Percentiles rank a stretch among this genome's conserved stretches.
phyloP scores from a whole-genome alignment of 2,113 vertebrate species.

The Zosterops pallidus region DNA sequence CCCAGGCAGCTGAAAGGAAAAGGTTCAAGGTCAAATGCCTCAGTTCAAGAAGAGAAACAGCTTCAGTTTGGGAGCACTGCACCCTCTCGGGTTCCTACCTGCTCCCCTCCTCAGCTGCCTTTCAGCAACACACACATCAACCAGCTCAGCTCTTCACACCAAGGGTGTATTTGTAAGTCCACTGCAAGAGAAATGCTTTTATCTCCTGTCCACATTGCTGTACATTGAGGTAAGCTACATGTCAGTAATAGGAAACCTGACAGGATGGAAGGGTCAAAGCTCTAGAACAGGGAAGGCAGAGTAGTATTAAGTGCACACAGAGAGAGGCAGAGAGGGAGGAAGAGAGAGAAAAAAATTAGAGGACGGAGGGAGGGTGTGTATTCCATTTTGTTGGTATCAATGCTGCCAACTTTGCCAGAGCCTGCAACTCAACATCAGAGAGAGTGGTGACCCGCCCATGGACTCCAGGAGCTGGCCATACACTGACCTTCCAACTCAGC shows the following conservation, averaged over 20 bases:
- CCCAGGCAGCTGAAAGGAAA: not conserved
- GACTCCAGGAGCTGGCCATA: not conserved
- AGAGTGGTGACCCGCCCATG: not conserved
- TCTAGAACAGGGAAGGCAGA: not conserved
- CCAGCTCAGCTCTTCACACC: not conserved
- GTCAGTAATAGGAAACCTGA: not conserved
- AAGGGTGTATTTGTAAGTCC: not conserved
- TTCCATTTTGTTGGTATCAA: not conserved
- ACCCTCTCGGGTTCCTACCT: not conserved
- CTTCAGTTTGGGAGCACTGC: not conserved
- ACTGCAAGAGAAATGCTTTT: not conserved
- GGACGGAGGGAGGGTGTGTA: not conserved
- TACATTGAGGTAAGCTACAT: not conserved
- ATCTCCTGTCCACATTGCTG: not conserved
- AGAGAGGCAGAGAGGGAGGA: accelerated
- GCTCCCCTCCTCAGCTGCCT: not conserved
- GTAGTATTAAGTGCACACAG: not conserved
- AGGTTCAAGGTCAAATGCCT: not conserved
- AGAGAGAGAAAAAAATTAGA: not conserved
- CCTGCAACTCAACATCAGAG: not conserved
- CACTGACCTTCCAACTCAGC: not conserved
- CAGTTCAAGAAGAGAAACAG: not conserved
- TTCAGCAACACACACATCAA: not conserved
- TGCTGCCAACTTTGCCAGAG: not conserved
- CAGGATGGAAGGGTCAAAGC: not conserved